Base-by-base conservation (phyloP, 2,888 invertebrate genomes). In the Tillus elongatus region DNA sequence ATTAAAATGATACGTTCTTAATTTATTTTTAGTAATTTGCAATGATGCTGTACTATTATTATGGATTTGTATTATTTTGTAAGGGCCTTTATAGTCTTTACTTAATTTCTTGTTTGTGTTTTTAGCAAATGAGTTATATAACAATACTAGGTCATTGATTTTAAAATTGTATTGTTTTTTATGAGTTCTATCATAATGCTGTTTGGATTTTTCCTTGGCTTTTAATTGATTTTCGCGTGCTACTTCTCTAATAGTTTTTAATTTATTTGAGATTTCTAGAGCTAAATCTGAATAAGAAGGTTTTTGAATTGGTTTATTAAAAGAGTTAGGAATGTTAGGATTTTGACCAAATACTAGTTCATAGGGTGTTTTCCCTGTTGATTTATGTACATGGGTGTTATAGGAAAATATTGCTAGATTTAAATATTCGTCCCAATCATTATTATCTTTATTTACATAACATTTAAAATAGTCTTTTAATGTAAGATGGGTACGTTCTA, bases 391-490 rank as follows among this genome's bases (percentile, higher is more conserved):
- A n/a, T 19, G 24, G 24, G 24, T 19, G 24, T 19, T 19, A 19
- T 19, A 19, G n/a, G 24, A 19, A 19, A 19, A 8, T 19, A 19
- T n/a, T 19, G 24, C 24, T 19, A 19, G 24, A 19, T n/a, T 19
- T 19, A 19, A 19, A 19, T 8, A 19, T 19, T 19, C 24, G n/a
- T 19, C 24, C 24, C 24, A 19, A 19, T 30, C 13, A 13, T 3
- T 30, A 13, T 10, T n/a, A 4, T 30, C 4, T 4, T 12, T 13
- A 13, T 3, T 30, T 13, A 3, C 30, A 6, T 30, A 30, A 11
- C 14, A 13, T 13, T 30, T 30, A n/a, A 30, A 13, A 6, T 30
- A 30, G 3, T 30, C 30, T 13, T 30, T 30, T 12, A 30, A 13
- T n/a, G 30, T 30, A n/a, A 13, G 12, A 13, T 30, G 30, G 11